Evolutionary conservation across 2,888 invertebrate genomes (phyloP).

Genomic region (Campoletis raptor): DNA sequence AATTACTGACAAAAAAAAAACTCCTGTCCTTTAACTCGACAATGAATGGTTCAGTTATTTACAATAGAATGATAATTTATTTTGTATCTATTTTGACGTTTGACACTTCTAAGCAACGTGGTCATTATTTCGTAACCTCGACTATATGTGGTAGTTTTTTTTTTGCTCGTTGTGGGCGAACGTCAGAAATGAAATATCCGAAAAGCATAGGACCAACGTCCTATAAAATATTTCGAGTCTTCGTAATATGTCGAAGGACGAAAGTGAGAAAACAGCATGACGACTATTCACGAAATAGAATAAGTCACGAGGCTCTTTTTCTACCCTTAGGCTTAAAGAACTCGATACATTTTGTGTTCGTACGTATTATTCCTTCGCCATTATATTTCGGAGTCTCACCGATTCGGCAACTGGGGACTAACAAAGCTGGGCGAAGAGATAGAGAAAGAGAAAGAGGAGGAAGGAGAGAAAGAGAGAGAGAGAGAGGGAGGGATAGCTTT

Average conservation of each 20-base stretch:
- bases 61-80: background rate
- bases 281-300: background rate
- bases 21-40: too few relatives aligned
- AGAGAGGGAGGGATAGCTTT: background rate
- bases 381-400: conserved; percentile 27
- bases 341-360: conserved; percentile 1
- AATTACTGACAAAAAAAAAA: too few relatives aligned
- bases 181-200: background rate
- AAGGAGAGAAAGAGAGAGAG: conserved; percentile 4
- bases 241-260: background rate
- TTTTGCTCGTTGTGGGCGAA: background rate
- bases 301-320: background rate
- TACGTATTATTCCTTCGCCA: conserved; percentile 11
- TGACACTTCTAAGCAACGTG: background rate
- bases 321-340: background rate
- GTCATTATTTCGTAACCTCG: background rate
- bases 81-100: background rate
- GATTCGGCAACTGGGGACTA: conserved; percentile 6
- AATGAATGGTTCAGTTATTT: background rate
- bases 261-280: background rate
- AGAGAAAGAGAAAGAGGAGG: background rate
- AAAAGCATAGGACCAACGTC: background rate
- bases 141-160: background rate
- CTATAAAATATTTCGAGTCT: background rate
- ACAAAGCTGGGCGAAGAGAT: background rate